Percentiles rank a stretch among this genome's conserved stretches.
Conservation (phyloP, 2,797 vertebrate species). For the Chelon labrosus region DNA sequence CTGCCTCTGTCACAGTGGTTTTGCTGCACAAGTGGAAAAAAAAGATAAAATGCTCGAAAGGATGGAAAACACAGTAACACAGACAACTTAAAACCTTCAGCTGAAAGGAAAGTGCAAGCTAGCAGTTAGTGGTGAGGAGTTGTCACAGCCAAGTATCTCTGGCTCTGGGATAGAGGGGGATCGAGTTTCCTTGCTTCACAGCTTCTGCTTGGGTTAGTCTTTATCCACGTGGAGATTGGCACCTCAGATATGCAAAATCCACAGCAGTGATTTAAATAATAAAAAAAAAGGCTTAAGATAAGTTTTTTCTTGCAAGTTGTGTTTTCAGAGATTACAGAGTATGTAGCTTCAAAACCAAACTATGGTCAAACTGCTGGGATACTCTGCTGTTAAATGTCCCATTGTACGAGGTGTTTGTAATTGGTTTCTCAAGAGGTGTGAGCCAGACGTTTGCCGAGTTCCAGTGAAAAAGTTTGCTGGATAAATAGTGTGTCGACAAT, state of each 20-base stretch:
- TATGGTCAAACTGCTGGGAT: neutral
- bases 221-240: conserved; percentile 67
- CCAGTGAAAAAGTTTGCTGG: conserved; percentile 23
- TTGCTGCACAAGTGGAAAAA: conserved; percentile 55
- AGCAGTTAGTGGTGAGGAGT: conserved; percentile 77
- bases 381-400: conserved; percentile 36
- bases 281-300: neutral
- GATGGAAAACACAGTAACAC: conserved; percentile 56
- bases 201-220: conserved; percentile 38
- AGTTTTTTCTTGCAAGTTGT: neutral
- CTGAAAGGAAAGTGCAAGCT: conserved; percentile 63
- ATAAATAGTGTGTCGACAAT: conserved; percentile 15
- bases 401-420: conserved; percentile 24
- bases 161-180: conserved; percentile 44
- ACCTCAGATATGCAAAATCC: conserved; percentile 31
- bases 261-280: conserved; percentile 5
- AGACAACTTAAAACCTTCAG: conserved; percentile 37
- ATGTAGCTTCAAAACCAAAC: neutral
- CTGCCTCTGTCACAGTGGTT: conserved; percentile 26
- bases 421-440: conserved; percentile 4
- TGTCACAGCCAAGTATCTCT: conserved; percentile 76
- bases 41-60: conserved; percentile 31
- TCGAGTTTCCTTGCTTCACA: conserved; percentile 56
- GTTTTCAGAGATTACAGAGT: neutral
- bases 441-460: conserved; percentile 24